Evolutionary conservation across 2,113 vertebrate species (phyloP).

Genomic region (Haplochromis burtoni): DNA sequence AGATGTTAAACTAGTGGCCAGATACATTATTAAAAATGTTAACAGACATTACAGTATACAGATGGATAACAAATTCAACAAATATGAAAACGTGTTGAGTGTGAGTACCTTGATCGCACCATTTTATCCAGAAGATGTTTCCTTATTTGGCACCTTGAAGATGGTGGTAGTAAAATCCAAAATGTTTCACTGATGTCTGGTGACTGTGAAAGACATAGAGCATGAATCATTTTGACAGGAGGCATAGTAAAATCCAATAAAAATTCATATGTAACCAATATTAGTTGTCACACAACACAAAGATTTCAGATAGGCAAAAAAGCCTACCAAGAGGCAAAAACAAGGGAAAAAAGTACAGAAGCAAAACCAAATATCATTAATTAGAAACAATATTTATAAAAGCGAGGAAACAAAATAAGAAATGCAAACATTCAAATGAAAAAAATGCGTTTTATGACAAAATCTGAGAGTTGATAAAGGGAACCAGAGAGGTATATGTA

Average conservation of each 20-base stretch:
- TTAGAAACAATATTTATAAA: neutral
- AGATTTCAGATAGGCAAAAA: neutral
- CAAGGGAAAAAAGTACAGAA: neutral
- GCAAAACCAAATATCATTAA: neutral
- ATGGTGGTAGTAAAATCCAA: neutral
- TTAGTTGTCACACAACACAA: neutral
- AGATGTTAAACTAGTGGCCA: neutral
- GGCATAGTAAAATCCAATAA: neutral
- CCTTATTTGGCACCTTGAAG: neutral
- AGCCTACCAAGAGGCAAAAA: neutral
- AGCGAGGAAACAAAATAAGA: rapidly evolving
- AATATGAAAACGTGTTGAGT: neutral
- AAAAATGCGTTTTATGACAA: rapidly evolving
- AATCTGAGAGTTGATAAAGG: neutral
- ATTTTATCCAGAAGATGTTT: neutral
- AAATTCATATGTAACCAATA: neutral
- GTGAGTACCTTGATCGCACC: neutral
- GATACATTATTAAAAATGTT: neutral
- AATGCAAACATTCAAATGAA: neutral
- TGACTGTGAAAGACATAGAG: neutral
- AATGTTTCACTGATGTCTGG: neutral
- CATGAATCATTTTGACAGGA: neutral
- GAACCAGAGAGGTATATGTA: neutral
- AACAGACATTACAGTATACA: neutral
- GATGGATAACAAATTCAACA: neutral